Evolutionary conservation across 2,888 invertebrate species (phyloP), one percentile per base, ranked within the genome.

Genomic region (Lacanobia wlatinum): DNA sequence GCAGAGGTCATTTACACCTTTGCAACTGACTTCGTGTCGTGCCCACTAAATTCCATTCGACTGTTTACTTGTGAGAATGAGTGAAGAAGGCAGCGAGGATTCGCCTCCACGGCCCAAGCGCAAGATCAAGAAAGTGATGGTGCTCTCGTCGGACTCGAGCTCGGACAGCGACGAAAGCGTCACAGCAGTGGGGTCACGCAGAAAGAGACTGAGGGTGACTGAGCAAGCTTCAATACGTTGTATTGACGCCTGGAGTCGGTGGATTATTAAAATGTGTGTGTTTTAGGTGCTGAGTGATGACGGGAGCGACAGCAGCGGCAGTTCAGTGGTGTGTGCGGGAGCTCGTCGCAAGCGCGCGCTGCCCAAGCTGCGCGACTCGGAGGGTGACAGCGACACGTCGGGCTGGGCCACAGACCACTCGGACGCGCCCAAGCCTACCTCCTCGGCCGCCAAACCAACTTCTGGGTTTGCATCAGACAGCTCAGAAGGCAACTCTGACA

Each of bases 401-500:
- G 93, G 90, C 34, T 93, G 91, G 90, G 91, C 86, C 23, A 87
- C 90, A 4, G 93, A 93, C 64, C 87, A 84, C 60, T 88, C 91
- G 2, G 88, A 87, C 40, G 76, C 80, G 12, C 82, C 84, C 6
- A 84, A 80, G 40, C 70, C 83, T 1, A 50, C 70, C 6, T 68
- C 85, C 1, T 80, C 80, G 0, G 12, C 85, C 4, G 50, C 78
- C 9, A 89, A 88, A 58, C 83, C 90, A 0, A 82, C 82, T 48
- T 91, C 92, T 2, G 96, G 95, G 34, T 95, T 94, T 75, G 96
- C 96, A 34, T 97, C 97, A 0, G 97, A 97, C 83, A 97, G 96
- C 86, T 97, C 97, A 61, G 97, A 98, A 87, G 98, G 97, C 58
- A 97, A 98, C 82, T 96, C 97, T 0, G 98, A 98, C 87, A 98